Conservation (phyloP, 2,113 vertebrate species). For the Coptodon rendalli region DNA sequence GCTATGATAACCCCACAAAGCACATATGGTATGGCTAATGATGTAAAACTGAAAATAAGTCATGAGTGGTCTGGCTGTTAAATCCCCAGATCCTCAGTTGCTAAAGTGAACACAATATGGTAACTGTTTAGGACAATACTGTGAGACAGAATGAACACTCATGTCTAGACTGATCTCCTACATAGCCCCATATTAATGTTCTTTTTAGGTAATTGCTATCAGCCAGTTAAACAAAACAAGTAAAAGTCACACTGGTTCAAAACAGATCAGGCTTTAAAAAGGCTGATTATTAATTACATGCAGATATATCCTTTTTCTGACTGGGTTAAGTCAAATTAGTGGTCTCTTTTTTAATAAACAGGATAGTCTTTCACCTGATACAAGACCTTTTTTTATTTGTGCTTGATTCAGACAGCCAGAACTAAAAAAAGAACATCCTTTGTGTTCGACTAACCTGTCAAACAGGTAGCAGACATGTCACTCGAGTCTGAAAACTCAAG, state of each 20-base stretch:
- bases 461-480: background rate
- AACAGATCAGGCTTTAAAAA: background rate
- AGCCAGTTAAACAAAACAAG: background rate
- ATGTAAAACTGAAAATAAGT: constrained; percentile 44
- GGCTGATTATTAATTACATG: background rate
- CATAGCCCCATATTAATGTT: background rate
- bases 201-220: background rate
- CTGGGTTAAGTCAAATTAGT: background rate
- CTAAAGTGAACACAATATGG: constrained; percentile 27
- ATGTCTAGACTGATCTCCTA: background rate
- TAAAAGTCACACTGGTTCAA: background rate
- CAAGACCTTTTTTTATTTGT: background rate
- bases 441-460: background rate
- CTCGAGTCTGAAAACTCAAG: background rate
- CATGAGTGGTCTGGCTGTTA: constrained; percentile 7
- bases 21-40: constrained; percentile 63
- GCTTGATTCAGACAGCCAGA: background rate
- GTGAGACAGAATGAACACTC: background rate
- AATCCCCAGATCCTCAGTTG: constrained; percentile 5
- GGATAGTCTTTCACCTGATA: background rate
- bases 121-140: background rate
- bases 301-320: background rate
- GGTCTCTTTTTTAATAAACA: background rate
- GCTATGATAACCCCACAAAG: constrained; percentile 51
- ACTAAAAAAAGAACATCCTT: background rate